Conservation (phyloP, 2,797 vertebrate genomes). For the Mallotus villosus region DNA sequence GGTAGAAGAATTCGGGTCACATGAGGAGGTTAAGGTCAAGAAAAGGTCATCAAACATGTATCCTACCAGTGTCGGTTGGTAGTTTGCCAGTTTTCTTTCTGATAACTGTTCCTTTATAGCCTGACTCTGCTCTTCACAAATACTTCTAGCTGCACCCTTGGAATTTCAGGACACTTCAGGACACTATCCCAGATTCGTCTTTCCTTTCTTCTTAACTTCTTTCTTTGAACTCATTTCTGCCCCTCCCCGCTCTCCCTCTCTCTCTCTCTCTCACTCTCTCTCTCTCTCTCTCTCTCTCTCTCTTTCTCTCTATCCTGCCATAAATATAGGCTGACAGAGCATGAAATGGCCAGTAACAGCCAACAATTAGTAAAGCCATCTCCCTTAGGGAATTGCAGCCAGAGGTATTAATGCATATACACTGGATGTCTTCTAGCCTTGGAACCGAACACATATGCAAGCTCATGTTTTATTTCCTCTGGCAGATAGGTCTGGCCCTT, state of each 20-base stretch:
- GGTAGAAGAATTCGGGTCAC: too few species aligned
- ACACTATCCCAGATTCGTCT: conserved; percentile 41
- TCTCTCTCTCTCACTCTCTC: conserved; percentile 14
- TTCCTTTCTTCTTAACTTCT: conserved; percentile 16
- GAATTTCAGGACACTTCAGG: neutral
- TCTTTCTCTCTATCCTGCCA: conserved; percentile 10
- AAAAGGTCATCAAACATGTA: too few species aligned
- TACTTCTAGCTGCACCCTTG: neutral
- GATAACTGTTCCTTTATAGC: neutral
- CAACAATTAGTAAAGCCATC: conserved; percentile 64
- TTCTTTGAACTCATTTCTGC: conserved; percentile 27
- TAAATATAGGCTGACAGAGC: conserved; percentile 63
- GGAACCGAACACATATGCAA: too few species aligned
- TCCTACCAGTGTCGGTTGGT: too few species aligned
- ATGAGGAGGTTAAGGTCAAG: too few species aligned
- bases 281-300: conserved; percentile 14
- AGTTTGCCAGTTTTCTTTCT: too few species aligned
- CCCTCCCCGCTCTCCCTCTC: conserved; percentile 20
- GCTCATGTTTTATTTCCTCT: too few species aligned
- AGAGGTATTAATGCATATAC: conserved; percentile 48
- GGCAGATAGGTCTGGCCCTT: too few species aligned
- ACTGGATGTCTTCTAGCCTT: conserved; percentile 1
- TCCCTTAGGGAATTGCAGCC: conserved; percentile 45
- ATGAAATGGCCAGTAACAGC: conserved; percentile 64
- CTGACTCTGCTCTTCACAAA: neutral